Evolutionary conservation across 2,888 invertebrate species (phyloP), one percentile per base, ranked within the genome.

Genomic region (Salpingus planirostris): DNA sequence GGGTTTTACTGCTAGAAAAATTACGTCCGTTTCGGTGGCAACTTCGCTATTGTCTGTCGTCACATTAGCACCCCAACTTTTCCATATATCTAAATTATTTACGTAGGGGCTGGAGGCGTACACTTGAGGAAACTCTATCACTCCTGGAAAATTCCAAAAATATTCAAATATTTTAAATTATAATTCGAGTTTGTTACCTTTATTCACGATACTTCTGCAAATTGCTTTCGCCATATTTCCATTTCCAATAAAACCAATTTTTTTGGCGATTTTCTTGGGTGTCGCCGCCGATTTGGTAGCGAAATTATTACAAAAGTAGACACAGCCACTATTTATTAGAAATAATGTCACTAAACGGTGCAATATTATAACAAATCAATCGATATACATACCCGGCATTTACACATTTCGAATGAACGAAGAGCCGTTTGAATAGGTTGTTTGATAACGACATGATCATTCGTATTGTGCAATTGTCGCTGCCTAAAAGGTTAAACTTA

Each of bases 191-290:
- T 5, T 18, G 15, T 15, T 21, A 81, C 83, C 80, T 60, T 76
- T 76, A 41, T 69, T 69, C 23, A 88, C 62, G 31, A 90, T 74
- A 30, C 85, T 83, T 44, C 73, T 71, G 3, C 77, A 78, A 47
- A 91, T 82, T 7, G 88, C 84, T 57, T 76, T 78, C 1, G 90
- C 86, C 90, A 92, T 92, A 59, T 86, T 89, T 24, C 92, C 92
- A 40, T 85, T 88, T 2, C 90, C 91, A 55, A 92, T 80, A 62
- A 92, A 90, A 27, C 88, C 88, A 46, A 87, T 65, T 51, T 68
- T 70, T 38, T 69, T 36, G 3, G 49, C 31, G 13, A 59, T 42
- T 46, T 53, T 54, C 11, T 31, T 12, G 21, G 39, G 27, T 13
- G 36, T 2, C n/a, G n/a, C n/a, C n/a, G n/a, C n/a, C n/a, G n/a